Evolutionary conservation across 2,113 vertebrate genomes (phyloP), one percentile per base, ranked within the genome.

Genomic region (Nyctibius bracteatus): DNA sequence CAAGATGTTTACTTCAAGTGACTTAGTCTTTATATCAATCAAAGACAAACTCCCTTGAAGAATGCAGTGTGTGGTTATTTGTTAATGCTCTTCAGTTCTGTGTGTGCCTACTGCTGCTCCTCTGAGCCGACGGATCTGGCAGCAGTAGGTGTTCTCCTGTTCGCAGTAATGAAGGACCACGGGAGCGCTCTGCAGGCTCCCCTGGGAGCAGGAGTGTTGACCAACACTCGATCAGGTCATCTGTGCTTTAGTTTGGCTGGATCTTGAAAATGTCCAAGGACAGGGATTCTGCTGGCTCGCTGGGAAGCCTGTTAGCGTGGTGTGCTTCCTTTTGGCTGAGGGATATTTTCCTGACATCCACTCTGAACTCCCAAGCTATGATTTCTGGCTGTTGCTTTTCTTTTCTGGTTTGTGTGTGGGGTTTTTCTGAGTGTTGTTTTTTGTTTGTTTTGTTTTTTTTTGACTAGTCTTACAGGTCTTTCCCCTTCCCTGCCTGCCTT

Each of bases 11-110:
- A 9, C n/a, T 54, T 33, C 51, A 28, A 66, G 52, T 8, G 37
- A 12, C 39, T 12, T 12, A 5, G 21, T 35, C 39, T 23, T 43
- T 4, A 3, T 17, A 2, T 28, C 52, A 20, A 6, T 23, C 23
- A 4, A 41, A 46, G 67, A 7, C 21, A 6, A n/a, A 5, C 41
- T 52, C n/a, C 1, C n/a, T 13, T 13, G 75, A 12, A 20, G 63
- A 14, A 19, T 1, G 70, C 57, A 0, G 39, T 0, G 21, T 2
- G 0, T 31, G 57, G 27, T 23, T 46, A 12, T 28, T 43, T 67
- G 47, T 47, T 41, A 1, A 3, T 0, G 5, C 16, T 17, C 28
- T 22, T 24, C 4, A 5, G 57, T 33, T 58, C 51, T 9, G 31
- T 5, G 0, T 8, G 4, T 2, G 4, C 7, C 28, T 7, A 33